Evolutionary conservation across 2,113 vertebrate species (phyloP).

Genomic region (Psilopogon haemacephalus): DNA sequence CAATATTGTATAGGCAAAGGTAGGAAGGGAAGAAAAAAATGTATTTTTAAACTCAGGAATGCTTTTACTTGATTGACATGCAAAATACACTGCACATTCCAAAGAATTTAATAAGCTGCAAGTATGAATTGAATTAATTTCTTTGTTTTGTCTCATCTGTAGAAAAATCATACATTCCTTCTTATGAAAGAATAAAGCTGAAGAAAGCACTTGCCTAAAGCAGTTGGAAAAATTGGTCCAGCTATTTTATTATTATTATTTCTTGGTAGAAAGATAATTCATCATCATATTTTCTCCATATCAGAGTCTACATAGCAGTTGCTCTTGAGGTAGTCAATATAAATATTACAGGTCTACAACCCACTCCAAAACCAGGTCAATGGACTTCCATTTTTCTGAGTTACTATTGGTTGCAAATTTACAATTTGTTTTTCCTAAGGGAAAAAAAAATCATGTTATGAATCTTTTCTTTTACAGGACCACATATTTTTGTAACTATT

Average conservation of each 20-base stretch:
- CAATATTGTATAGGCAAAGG: not conserved
- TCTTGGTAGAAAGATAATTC: not conserved
- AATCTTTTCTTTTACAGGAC: not conserved
- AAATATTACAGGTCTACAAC: not conserved
- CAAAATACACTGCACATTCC: conserved; percentile 3
- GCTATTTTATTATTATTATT: not conserved
- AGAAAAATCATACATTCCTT: not conserved
- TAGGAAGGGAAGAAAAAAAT: not conserved
- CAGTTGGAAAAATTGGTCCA: not conserved
- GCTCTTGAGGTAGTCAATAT: not conserved
- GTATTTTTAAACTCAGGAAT: conserved; percentile 22
- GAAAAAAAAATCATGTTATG: not conserved
- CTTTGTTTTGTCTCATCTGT: not conserved
- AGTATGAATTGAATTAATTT: conserved; percentile 28
- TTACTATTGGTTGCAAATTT: not conserved
- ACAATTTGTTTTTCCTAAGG: not conserved
- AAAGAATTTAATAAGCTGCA: conserved; percentile 9
- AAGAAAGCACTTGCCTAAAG: not conserved
- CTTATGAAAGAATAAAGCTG: not conserved
- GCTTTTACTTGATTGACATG: conserved; percentile 15
- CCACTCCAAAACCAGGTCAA: not conserved
- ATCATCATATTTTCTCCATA: not conserved
- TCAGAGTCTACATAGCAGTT: not conserved
- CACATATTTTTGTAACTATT: not conserved
- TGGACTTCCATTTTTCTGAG: not conserved